phyloP scores from a whole-genome alignment of 2,797 vertebrate genomes.

The Gymnothorax javanicus region DNA sequence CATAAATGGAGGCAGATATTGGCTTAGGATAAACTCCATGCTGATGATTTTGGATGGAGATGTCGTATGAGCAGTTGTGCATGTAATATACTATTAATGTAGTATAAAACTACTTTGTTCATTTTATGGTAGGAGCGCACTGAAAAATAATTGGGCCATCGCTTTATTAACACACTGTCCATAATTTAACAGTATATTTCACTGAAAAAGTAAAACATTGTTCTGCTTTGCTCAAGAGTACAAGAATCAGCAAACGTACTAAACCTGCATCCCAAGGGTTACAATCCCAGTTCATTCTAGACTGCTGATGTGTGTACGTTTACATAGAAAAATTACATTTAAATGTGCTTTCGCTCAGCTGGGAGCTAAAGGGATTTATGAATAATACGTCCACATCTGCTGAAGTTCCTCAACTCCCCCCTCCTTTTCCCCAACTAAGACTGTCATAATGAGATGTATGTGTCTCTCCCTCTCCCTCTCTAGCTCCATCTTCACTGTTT shows the following conservation, averaged over 20 bases:
- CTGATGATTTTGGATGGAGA: too few species aligned
- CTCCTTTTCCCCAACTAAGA: background rate
- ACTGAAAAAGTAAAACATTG: background rate
- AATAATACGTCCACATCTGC: background rate
- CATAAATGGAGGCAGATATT: too few species aligned
- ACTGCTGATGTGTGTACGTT: background rate
- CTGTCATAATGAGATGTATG: constrained; percentile 7
- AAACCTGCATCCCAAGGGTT: background rate
- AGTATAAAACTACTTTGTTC: background rate
- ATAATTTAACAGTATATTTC: background rate
- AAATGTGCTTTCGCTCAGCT: background rate
- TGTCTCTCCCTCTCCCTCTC: background rate
- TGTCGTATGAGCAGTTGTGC: too few species aligned
- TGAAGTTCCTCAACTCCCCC: background rate
- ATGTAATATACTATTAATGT: too few species aligned
- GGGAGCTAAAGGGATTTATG: background rate
- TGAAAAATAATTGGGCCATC: background rate
- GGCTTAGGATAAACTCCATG: too few species aligned
- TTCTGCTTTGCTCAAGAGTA: background rate
- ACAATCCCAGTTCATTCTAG: background rate
- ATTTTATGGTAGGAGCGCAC: background rate
- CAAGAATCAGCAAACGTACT: background rate
- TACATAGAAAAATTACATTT: background rate
- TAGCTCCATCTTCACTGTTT: background rate
- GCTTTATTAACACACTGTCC: background rate